phyloP scores from a whole-genome alignment of 1,140 invertebrate genomes.

The Euura saliciscinereae region DNA sequence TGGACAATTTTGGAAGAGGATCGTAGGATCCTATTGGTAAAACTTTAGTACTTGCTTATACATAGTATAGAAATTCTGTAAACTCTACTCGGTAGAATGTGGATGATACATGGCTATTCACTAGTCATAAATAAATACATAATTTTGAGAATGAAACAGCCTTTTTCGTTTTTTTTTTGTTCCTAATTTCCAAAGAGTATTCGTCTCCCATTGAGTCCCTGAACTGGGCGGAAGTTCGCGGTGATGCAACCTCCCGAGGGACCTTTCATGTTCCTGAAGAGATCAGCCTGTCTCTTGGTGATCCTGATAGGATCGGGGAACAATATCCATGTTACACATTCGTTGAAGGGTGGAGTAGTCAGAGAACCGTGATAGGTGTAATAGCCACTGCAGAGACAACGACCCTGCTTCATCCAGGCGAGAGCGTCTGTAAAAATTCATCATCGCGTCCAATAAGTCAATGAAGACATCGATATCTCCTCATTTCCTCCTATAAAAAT shows the following conservation, averaged over 20 bases:
- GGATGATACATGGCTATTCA: not conserved
- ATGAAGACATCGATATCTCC: not conserved
- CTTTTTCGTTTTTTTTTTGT: not conserved
- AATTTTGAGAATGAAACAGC: not conserved
- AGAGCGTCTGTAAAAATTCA: slow-evolving; percentile 42
- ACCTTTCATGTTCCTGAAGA: not conserved
- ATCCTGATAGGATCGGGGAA: slow-evolving; percentile 75
- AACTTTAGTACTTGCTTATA: not conserved
- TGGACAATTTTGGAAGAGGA: too few relatives aligned
- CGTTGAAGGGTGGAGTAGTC: slow-evolving; percentile 73
- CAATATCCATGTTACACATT: slow-evolving; percentile 77
- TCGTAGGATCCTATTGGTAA: too few relatives aligned
- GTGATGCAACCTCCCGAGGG: not conserved
- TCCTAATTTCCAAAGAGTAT: not conserved
- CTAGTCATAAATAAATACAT: slow-evolving; percentile 6
- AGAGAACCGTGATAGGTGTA: slow-evolving; percentile 74
- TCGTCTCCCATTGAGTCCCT: not conserved
- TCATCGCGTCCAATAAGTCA: slow-evolving; percentile 6
- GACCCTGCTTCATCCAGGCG: slow-evolving; percentile 48
- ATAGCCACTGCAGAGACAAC: slow-evolving; percentile 52
- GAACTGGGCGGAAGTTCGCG: not conserved
- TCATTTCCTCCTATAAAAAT: not conserved
- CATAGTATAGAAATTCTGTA: not conserved
- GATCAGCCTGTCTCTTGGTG: slow-evolving; percentile 67
- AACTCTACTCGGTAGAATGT: slow-evolving; percentile 3